phyloP scores from a whole-genome alignment of 2,888 invertebrate genomes.

The Apodemia zela region DNA sequence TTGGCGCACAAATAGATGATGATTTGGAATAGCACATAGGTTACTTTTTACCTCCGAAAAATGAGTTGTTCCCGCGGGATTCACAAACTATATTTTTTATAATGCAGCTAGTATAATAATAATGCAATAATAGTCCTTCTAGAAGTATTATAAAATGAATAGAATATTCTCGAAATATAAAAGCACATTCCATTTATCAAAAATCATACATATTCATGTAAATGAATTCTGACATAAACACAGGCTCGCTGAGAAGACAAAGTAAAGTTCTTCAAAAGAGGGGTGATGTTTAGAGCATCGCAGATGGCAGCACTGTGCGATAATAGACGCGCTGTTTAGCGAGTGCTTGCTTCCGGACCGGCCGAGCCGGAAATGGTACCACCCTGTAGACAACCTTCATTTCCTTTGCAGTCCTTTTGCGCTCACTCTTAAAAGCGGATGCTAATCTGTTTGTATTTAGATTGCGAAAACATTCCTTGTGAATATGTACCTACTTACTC shows the following conservation, averaged over 20 bases:
- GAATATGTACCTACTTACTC: slow-evolving; percentile 1
- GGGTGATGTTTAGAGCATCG: slow-evolving; percentile 42
- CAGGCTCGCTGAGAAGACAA: neutral
- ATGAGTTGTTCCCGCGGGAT: no score
- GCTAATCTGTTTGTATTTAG: slow-evolving; percentile 35
- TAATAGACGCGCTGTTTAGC: slow-evolving; percentile 56
- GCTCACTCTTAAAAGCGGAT: slow-evolving; percentile 32
- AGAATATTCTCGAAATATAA: no score
- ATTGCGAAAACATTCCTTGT: slow-evolving; percentile 18
- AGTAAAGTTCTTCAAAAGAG: slow-evolving; percentile 20
- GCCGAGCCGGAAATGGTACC: slow-evolving; percentile 59
- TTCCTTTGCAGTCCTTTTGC: slow-evolving; percentile 62
- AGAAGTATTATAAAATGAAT: no score
- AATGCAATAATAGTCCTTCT: no score
- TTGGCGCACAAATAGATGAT: no score
- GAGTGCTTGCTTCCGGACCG: slow-evolving; percentile 51
- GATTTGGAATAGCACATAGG: no score
- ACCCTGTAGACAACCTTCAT: slow-evolving; percentile 69
- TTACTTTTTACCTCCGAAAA: no score
- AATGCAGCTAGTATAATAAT: no score
- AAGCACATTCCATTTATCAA: no score
- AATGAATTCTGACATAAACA: slow-evolving; percentile 8
- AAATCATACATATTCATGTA: neutral
- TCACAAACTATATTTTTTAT: no score
- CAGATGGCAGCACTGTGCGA: slow-evolving; percentile 50